Evolutionary conservation across 2,888 invertebrate species (phyloP), one percentile per base, ranked within the genome.

Genomic region (Calliscelio sp.): DNA sequence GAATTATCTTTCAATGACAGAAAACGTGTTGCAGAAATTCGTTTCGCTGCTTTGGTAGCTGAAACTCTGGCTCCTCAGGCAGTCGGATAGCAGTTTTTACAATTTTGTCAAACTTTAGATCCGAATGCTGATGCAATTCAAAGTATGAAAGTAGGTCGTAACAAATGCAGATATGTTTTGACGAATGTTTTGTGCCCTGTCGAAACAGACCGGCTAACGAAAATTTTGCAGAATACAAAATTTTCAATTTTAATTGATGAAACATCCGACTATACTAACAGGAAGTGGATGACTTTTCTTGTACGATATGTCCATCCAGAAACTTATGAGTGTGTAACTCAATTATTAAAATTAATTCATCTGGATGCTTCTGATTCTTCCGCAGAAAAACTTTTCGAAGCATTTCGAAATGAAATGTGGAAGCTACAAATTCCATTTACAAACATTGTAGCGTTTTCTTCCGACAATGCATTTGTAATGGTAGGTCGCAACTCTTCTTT

Each of bases 401-500:
- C 78, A 16, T 86, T 74, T 14, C 18, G 32, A 41, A 51, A 74
- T 32, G 41, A 32, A n/a, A 25, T 87, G 59, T 49, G 16, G 38
- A 57, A 59, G 16, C 28, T 65, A 32, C 18, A 84, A 46, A 85
- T 87, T 70, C 81, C 83, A 0, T 73, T 86, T 32, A 11, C 20
- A n/a, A 81, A 81, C n/a, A 78, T 84, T 49, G 24, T 84, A 1
- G 86, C 68, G 18, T 44, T 84, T 20, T 63, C 81, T 20, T 84
- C 79, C 51, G 70, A 70, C 8, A 78, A 85, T 44, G 86, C 86
- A 28, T 68, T 79, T 0, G 85, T 86, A 8, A 87, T 86, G 85
- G 75, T 75, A 18, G 85, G 87, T 28, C 71, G 80, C 14, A 16
- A 61, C 28, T 57, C 25, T 5, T 86, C 86, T 8, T 86, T 87